Evolutionary conservation across 2,888 invertebrate species (phyloP), one percentile per base, ranked within the genome.

Genomic region (Dryobota labecula): DNA sequence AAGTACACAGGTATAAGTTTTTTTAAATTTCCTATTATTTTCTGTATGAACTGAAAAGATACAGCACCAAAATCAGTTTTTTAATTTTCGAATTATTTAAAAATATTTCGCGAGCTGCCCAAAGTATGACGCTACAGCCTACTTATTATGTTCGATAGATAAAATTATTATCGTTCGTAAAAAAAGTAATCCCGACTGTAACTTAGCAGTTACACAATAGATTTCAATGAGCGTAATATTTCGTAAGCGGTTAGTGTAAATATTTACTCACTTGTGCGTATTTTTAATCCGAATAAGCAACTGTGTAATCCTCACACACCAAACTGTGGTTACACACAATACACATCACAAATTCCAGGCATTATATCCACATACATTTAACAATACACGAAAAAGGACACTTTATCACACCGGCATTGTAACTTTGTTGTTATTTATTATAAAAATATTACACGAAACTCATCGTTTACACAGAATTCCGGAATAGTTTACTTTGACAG

Each of bases 251-350:
- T 75, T 85, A 89, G 84, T 76, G 87, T 93, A 92, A 94, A 94
- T 94, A 94, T 95, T 95, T 94, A 95, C 95, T 95, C 90, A 95
- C 95, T 89, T 92, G 90, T 87, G 88, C 88, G 92, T 94, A 93
- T 92, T 93, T 92, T 90, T 91, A 92, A 92, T 94, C 92, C 93
- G 83, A 92, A 88, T 82, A 92, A 81, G 87, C 89, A 91, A 92
- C 85, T 90, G 91, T 91, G 89, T 89, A 91, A 93, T 93, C 91
- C 91, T 88, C 87, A 89, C 86, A 87, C 87, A 87, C 88, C 86
- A 82, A 86, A 89, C 90, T 87, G 88, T 90, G 81, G 90, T 87
- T 87, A 92, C 80, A 90, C 93, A 93, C 92, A 90, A 91, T 91
- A 93, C 93, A 93, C 92, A 92, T 91, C 91, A 92, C 92, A 89